Evolutionary conservation across 1,140 invertebrate genomes (phyloP).

Genomic region (Drosophila subpulchrella): DNA sequence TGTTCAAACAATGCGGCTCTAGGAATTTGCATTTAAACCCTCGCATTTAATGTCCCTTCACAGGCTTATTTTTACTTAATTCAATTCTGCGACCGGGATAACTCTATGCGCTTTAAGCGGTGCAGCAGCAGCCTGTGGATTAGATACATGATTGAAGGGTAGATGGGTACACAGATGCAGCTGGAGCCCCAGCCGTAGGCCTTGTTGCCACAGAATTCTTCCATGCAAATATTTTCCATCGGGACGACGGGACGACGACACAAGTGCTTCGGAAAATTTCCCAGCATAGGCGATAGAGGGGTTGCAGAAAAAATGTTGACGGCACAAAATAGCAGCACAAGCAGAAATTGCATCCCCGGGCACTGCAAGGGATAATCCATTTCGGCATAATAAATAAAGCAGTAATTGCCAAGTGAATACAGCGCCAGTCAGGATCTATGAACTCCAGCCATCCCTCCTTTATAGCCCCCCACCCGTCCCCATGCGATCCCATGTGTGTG

Average conservation of each 20-base stretch:
- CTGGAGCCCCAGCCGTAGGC: conserved; percentile 25
- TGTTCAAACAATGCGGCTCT: conserved; percentile 18
- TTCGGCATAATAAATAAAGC: conserved; percentile 83
- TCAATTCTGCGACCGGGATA: conserved; percentile 6
- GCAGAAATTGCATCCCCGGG: conserved; percentile 67
- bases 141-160: conserved; percentile 20
- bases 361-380: conserved; percentile 77
- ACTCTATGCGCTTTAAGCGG: conserved; percentile 19
- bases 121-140: conserved; percentile 6
- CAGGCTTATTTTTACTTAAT: conserved; percentile 30
- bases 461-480: background rate
- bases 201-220: conserved; percentile 9
- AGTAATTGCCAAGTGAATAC: conserved; percentile 79
- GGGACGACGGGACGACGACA: conserved; percentile 12
- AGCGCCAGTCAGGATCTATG: conserved; percentile 47
- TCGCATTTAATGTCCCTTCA: conserved; percentile 10
- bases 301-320: conserved; percentile 49
- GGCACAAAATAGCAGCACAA: conserved; percentile 64
- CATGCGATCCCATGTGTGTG: conserved; percentile 28
- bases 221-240: conserved; percentile 27
- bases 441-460: conserved; percentile 19
- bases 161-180: too few species aligned
- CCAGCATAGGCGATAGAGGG: conserved; percentile 3
- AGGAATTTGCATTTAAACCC: conserved; percentile 44
- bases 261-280: conserved; percentile 38